Evolutionary conservation across 1,140 invertebrate genomes (phyloP).

Genomic region (Goniozus legneri): DNA sequence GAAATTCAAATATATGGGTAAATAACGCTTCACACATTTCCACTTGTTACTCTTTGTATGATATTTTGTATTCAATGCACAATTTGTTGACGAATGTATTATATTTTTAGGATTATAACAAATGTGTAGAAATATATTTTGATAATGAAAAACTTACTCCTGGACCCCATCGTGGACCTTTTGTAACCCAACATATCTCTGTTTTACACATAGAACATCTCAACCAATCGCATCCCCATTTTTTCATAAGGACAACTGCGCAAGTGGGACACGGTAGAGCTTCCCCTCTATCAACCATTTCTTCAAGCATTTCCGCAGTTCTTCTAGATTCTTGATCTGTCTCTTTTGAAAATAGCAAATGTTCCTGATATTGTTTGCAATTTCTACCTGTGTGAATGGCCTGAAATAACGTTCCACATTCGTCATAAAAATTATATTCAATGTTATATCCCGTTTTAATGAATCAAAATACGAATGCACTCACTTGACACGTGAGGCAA

Average conservation of each 20-base stretch:
- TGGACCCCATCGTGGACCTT: conserved; percentile 84
- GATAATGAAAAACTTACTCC: conserved; percentile 50
- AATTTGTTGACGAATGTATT: too few relatives aligned
- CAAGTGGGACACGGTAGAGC: conserved; percentile 85
- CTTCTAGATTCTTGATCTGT: conserved; percentile 67
- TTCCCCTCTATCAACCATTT: conserved; percentile 80
- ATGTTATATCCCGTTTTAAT: too few relatives aligned
- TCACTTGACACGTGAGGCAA: conserved; percentile 86
- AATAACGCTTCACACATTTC: too few relatives aligned
- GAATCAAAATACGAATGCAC: background rate
- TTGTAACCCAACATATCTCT: conserved; percentile 93
- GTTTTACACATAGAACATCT: conserved; percentile 90
- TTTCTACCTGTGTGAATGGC: conserved; percentile 80
- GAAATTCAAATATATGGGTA: too few relatives aligned
- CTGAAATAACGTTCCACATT: too few relatives aligned
- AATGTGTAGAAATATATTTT: too few relatives aligned
- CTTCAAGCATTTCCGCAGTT: conserved; percentile 74
- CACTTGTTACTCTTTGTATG: too few relatives aligned
- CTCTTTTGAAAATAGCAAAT: conserved; percentile 64
- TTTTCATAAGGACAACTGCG: conserved; percentile 80
- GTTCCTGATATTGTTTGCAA: conserved; percentile 82
- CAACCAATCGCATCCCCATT: conserved; percentile 94
- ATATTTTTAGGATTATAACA: too few relatives aligned
- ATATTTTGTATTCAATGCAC: too few relatives aligned
- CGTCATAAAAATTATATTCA: too few relatives aligned